Conservation (phyloP, 2,797 vertebrate species). For the Labroides dimidiatus region DNA sequence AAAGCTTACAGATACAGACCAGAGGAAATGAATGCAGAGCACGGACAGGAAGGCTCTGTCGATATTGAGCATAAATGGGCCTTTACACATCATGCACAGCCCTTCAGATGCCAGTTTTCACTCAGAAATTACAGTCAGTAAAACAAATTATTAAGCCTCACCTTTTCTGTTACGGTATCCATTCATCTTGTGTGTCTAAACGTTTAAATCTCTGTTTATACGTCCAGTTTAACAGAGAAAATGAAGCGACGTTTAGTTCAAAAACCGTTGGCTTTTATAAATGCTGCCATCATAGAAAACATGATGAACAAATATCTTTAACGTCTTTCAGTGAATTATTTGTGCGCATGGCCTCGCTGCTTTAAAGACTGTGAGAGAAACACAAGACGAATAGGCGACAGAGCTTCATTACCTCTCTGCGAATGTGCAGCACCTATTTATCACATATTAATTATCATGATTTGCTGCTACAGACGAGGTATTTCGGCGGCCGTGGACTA, state of each 20-base stretch:
- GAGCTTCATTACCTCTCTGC: constrained; percentile 44
- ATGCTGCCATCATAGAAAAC: constrained; percentile 6
- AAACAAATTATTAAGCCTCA: constrained; percentile 2
- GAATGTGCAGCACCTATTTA: constrained; percentile 52
- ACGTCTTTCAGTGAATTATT: constrained; percentile 10
- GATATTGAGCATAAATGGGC: too few species aligned
- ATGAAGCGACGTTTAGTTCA: not conserved
- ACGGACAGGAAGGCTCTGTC: too few species aligned
- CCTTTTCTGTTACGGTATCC: not conserved
- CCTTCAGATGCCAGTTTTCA: not conserved
- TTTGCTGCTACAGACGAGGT: constrained; percentile 41
- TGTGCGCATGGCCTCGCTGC: constrained; percentile 10
- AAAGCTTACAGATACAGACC: too few species aligned
- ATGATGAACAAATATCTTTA: constrained; percentile 19
- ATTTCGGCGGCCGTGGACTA: constrained; percentile 51
- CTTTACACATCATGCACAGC: constrained; percentile 16
- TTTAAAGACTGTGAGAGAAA: constrained; percentile 11
- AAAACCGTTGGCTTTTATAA: not conserved
- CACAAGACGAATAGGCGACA: constrained; percentile 46
- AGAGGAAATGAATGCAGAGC: too few species aligned
- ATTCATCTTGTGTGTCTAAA: not conserved
- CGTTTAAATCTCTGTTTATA: not conserved
- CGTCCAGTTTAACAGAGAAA: constrained; percentile 12
- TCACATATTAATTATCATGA: constrained; percentile 71
- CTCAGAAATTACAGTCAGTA: constrained; percentile 3